Evolutionary conservation across 2,888 invertebrate species (phyloP).

Genomic region (Drosophila robusta): DNA sequence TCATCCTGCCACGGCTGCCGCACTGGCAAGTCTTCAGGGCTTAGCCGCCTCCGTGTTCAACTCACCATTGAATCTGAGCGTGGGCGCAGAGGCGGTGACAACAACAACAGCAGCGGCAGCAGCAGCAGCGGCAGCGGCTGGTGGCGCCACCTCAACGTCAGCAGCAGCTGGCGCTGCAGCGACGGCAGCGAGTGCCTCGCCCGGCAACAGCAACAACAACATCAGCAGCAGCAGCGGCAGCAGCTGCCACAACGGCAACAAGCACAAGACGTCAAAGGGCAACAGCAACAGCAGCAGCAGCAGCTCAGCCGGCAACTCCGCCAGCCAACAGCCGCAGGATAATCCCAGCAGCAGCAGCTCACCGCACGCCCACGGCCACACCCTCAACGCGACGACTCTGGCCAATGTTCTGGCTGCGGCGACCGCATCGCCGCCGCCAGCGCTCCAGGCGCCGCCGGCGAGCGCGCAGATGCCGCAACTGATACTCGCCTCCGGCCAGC

Average conservation of each 20-base stretch:
- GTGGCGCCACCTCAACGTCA: slow-evolving; percentile 43
- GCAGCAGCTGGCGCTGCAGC: slow-evolving; percentile 32
- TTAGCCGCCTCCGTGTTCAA: slow-evolving; percentile 89
- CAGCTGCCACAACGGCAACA: slow-evolving; percentile 43
- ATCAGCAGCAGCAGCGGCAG: slow-evolving; percentile 46
- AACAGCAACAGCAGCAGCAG: slow-evolving; percentile 36
- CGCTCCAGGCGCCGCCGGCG: slow-evolving; percentile 79
- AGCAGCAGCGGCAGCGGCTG: slow-evolving; percentile 23
- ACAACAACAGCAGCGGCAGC: slow-evolving; percentile 46
- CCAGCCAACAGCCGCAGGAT: slow-evolving; percentile 68
- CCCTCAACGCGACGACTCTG: slow-evolving; percentile 72
- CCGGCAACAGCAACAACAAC: slow-evolving; percentile 47
- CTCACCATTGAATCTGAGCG: slow-evolving; percentile 93
- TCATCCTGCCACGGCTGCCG: slow-evolving; percentile 85
- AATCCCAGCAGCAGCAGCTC: slow-evolving; percentile 77
- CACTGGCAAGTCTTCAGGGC: slow-evolving; percentile 88
- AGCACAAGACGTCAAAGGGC: neutral
- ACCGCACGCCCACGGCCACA: slow-evolving; percentile 54
- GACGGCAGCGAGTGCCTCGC: slow-evolving; percentile 44
- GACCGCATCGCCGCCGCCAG: slow-evolving; percentile 85
- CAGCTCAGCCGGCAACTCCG: slow-evolving; percentile 48
- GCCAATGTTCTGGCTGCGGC: slow-evolving; percentile 83
- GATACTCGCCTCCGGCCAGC: slow-evolving; percentile 95
- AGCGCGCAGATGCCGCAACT: slow-evolving; percentile 92
- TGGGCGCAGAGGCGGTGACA: slow-evolving; percentile 86